Evolutionary conservation across 2,113 vertebrate species (phyloP).

Genomic region (Azemiops feae): DNA sequence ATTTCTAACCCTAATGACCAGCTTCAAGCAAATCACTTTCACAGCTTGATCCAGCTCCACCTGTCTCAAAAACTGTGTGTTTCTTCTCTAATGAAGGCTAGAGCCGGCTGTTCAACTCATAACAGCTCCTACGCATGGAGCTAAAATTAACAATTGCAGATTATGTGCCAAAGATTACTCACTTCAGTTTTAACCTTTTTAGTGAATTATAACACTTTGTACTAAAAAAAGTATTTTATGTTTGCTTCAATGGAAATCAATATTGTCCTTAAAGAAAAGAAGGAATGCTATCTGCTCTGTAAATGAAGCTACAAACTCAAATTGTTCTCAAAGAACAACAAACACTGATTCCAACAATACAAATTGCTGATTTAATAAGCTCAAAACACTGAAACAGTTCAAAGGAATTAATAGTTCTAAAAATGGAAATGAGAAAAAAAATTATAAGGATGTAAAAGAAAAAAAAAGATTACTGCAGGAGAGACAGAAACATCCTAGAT

Average conservation of each 20-base stretch:
- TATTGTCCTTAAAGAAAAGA: conserved; percentile 47
- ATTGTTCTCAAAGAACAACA: neutral
- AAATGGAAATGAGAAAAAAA: neutral
- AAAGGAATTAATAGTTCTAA: neutral
- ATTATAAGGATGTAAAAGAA: neutral
- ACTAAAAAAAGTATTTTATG: conserved; percentile 67
- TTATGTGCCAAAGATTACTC: conserved; percentile 82
- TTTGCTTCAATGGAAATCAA: conserved; percentile 67
- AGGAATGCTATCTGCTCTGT: conserved; percentile 15
- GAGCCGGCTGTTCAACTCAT: conserved; percentile 81
- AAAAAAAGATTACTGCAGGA: neutral
- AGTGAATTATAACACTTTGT: conserved; percentile 74
- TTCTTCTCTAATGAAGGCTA: conserved; percentile 80
- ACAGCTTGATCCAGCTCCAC: conserved; percentile 75
- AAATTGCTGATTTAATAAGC: conserved; percentile 36
- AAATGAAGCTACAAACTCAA: conserved; percentile 44
- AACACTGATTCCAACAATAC: neutral
- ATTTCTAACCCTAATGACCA: conserved; percentile 72
- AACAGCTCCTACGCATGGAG: conserved; percentile 78
- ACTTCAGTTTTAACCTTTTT: conserved; percentile 84
- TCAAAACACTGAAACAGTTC: neutral
- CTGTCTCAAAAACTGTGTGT: conserved; percentile 76
- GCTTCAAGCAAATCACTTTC: conserved; percentile 73
- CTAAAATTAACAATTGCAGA: conserved; percentile 83
- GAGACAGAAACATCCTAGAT: conserved; percentile 24